These are phyloP conservation scores for Blastobasis adustella DNA, from an alignment of 2,888 invertebrate species.

Conservation along the genomic window DNA sequence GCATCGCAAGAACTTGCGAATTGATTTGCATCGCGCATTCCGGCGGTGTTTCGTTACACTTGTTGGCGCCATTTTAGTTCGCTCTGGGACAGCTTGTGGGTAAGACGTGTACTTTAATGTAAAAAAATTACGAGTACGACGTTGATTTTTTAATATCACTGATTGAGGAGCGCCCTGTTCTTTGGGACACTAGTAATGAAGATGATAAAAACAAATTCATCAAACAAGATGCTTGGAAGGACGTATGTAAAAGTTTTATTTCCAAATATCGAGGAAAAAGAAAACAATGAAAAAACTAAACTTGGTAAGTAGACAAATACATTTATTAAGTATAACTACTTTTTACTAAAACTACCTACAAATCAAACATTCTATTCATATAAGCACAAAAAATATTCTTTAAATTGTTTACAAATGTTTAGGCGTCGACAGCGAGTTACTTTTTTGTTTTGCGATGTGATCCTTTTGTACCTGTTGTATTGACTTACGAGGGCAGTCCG, in stretches of 20 bases:
- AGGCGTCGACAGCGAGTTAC: no score
- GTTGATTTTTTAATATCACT: slow-evolving; percentile 9
- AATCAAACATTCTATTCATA: background rate
- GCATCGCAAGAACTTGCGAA: slow-evolving; percentile 18
- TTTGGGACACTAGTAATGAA: slow-evolving; percentile 11
- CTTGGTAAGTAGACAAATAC: background rate
- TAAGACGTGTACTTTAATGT: no score
- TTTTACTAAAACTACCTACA: no score
- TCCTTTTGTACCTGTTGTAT: no score
- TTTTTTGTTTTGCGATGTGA: no score
- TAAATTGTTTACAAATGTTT: no score
- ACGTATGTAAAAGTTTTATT: slow-evolving; percentile 5
- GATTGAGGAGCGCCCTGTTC: slow-evolving; percentile 11
- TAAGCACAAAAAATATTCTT: background rate
- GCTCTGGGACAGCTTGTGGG: background rate
- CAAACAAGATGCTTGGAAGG: slow-evolving; percentile 9
- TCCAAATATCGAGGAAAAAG: background rate
- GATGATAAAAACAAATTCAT: slow-evolving; percentile 10
- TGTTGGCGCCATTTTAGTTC: background rate
- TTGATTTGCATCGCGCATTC: slow-evolving; percentile 10
- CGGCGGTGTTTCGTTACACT: no score
- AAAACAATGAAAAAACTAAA: background rate
- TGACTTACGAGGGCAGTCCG: no score
- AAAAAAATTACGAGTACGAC: no score
- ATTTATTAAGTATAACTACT: background rate